phyloP scores from a whole-genome alignment of 1,140 invertebrate species.

The Coelopa frigida region DNA sequence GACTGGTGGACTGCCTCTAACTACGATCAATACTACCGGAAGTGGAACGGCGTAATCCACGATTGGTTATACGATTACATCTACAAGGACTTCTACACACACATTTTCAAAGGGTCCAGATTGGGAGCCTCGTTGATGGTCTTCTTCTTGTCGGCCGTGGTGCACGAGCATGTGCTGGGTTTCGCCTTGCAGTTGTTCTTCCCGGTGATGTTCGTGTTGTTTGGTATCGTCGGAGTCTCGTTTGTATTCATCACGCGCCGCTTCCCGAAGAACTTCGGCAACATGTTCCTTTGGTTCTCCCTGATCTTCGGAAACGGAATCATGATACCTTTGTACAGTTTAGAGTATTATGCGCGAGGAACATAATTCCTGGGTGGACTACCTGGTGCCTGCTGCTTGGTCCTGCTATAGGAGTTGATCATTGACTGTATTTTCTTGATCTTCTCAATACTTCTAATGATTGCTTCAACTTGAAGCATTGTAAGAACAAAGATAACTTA shows the following conservation, averaged over 20 bases:
- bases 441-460: no score
- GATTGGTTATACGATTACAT: conserved; percentile 92
- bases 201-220: conserved; percentile 71
- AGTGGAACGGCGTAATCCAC: conserved; percentile 91
- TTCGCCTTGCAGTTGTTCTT: conserved; percentile 78
- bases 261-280: conserved; percentile 53
- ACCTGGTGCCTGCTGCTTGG: conserved; percentile 45
- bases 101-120: conserved; percentile 49
- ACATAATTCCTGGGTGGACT: conserved; percentile 41
- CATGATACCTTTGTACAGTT: conserved; percentile 68
- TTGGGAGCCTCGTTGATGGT: conserved; percentile 50
- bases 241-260: conserved; percentile 52
- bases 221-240: conserved; percentile 54
- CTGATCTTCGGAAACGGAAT: conserved; percentile 72
- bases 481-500: no score
- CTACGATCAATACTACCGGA: conserved; percentile 76
- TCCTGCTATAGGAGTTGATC: conserved; percentile 41
- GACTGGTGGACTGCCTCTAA: conserved; percentile 92
- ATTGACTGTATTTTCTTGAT: no score
- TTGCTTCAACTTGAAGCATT: no score
- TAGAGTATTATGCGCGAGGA: conserved; percentile 76
- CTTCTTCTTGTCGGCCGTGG: conserved; percentile 60
- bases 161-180: conserved; percentile 80
- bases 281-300: conserved; percentile 74
- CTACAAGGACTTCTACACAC: conserved; percentile 73